Percentiles rank a stretch among this genome's conserved stretches.
phyloP scores from a whole-genome alignment of 2,888 invertebrate genomes.

The Drosophila crucigera region DNA sequence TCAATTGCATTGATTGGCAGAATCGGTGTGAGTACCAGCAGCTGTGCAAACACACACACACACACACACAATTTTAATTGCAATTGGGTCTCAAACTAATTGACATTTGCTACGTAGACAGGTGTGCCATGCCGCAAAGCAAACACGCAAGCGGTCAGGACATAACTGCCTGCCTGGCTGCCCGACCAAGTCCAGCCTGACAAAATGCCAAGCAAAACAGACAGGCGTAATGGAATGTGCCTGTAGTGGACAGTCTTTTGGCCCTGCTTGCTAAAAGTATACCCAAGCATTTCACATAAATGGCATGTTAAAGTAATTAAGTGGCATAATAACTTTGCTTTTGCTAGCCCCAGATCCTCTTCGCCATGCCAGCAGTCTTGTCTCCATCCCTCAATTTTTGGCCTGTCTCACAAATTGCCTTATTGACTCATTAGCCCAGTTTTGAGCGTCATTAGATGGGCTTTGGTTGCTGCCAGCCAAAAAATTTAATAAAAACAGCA shows the following conservation, averaged over 20 bases:
- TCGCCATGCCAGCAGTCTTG: slow-evolving; percentile 4
- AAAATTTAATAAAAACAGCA: slow-evolving; percentile 69
- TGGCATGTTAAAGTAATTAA: slow-evolving; percentile 77
- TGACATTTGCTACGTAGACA: slow-evolving; percentile 68
- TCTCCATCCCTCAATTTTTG: slow-evolving; percentile 23
- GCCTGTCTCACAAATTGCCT: slow-evolving; percentile 58
- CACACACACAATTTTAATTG: slow-evolving; percentile 62
- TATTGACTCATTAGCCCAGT: slow-evolving; percentile 78
- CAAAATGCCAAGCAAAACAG: slow-evolving; percentile 50
- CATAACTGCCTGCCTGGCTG: too few species aligned
- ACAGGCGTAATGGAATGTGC: slow-evolving; percentile 19
- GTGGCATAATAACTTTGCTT: slow-evolving; percentile 58
- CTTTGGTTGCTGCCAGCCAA: slow-evolving; percentile 41
- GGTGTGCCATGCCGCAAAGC: slow-evolving; percentile 53
- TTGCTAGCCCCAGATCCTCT: neutral
- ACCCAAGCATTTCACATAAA: slow-evolving; percentile 46
- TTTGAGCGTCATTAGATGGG: slow-evolving; percentile 69
- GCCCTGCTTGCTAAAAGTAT: neutral
- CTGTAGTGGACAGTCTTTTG: slow-evolving; percentile 8
- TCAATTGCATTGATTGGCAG: slow-evolving; percentile 43
- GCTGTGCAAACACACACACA: slow-evolving; percentile 44
- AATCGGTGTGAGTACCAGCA: slow-evolving; percentile 16
- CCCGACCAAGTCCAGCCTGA: slow-evolving; percentile 18
- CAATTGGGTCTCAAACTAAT: slow-evolving; percentile 64
- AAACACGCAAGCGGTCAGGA: slow-evolving; percentile 37